phyloP scores from a whole-genome alignment of 1,140 invertebrate genomes.

The Tachypleus tridentatus region DNA sequence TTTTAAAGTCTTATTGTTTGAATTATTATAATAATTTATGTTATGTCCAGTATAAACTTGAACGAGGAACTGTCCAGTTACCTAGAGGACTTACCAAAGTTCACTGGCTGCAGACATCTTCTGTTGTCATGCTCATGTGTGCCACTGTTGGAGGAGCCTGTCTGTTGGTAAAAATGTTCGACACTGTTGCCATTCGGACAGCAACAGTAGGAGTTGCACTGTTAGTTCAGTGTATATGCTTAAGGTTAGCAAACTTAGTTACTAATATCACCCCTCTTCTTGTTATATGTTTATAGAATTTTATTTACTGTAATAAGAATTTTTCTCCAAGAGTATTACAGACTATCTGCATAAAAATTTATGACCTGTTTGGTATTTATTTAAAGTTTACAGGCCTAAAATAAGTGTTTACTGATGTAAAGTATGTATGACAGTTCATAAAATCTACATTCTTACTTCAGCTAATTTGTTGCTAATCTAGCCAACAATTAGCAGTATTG shows the following conservation, averaged over 20 bases:
- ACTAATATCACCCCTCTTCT: neutral
- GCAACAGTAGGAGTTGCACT: constrained; percentile 63
- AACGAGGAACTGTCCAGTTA: constrained; percentile 46
- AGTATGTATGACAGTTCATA: too few relatives aligned
- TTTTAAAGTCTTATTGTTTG: too few relatives aligned
- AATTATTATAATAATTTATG: too few relatives aligned
- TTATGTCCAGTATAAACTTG: constrained; percentile 46
- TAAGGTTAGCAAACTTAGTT: constrained; percentile 45
- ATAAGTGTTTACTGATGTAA: too few relatives aligned
- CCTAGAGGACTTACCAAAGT: constrained; percentile 47
- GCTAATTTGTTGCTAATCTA: too few relatives aligned
- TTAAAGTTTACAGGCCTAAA: too few relatives aligned
- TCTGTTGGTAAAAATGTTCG: constrained; percentile 63
- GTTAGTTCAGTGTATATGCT: constrained; percentile 66
- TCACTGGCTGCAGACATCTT: constrained; percentile 62
- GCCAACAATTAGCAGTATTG: too few relatives aligned
- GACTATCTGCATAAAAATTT: too few relatives aligned
- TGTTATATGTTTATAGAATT: neutral
- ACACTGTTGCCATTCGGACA: constrained; percentile 60
- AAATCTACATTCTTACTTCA: too few relatives aligned
- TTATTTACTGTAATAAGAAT: too few relatives aligned
- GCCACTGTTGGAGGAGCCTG: constrained; percentile 60
- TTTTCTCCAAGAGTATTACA: too few relatives aligned
- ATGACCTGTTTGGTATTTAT: too few relatives aligned
- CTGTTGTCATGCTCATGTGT: constrained; percentile 54